A percentile compares a stretch with the other conserved stretches of the same genome.
phyloP scores from a whole-genome alignment of 92 coral and sea anemone genomes.

The Palythoa grandiflora region DNA sequence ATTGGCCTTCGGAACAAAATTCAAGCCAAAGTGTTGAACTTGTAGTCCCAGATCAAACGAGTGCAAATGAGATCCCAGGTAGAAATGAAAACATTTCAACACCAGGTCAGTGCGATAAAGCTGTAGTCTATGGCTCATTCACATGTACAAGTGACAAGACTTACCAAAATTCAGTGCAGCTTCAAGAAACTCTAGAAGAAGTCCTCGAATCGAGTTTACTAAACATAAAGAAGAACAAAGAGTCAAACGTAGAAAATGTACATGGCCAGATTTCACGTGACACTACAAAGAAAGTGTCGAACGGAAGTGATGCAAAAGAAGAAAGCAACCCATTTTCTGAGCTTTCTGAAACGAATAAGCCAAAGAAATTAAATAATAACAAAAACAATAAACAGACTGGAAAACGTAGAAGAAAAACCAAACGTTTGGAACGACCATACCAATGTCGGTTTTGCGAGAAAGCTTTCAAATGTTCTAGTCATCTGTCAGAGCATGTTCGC shows the following conservation, averaged over 20 bases:
- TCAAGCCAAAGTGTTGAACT: background rate
- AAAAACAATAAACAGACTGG: background rate
- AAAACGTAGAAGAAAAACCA: background rate
- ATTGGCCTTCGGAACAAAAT: background rate
- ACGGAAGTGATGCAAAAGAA: background rate
- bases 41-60: background rate
- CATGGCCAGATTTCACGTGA: background rate
- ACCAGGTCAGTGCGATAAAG: too few relatives aligned
- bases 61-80: too few relatives aligned
- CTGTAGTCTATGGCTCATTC: background rate
- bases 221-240: background rate
- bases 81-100: too few relatives aligned
- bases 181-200: background rate
- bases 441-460: constrained; percentile 18
- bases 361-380: background rate
- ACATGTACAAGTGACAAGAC: background rate
- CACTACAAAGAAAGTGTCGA: background rate
- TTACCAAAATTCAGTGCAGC: background rate
- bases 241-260: background rate
- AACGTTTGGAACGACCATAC: constrained; percentile 9
- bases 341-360: background rate
- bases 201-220: background rate
- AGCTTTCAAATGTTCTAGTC: constrained; percentile 33
- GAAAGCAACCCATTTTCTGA: background rate
- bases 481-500: constrained; percentile 17